Base-by-base conservation (phyloP, 2,888 invertebrate genomes). In the Polydesmus complanatus region DNA sequence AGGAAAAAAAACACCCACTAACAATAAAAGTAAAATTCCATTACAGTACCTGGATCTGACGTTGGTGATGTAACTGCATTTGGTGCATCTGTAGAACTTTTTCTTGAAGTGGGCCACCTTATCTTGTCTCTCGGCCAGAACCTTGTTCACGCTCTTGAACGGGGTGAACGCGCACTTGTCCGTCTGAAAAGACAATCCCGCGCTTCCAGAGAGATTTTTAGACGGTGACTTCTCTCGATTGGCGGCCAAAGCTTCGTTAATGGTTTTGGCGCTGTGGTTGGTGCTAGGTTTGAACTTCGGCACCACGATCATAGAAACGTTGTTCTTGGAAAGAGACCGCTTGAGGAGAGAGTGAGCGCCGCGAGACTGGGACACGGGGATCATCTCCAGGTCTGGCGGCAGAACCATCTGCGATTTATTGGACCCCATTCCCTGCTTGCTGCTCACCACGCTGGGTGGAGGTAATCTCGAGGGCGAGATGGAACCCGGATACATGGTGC, bases 31-130 rank as follows among this genome's bases (percentile, higher is more conserved):
- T n/a, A n/a, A n/a, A n/a, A n/a, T n/a, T n/a, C n/a, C n/a, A n/a
- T n/a, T n/a, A n/a, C n/a, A n/a, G n/a, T 37, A 37, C 62, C 91
- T 81, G 58, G 89, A 86, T 71, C 86, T 85, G 70, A 92, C 87
- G 74, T 90, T 88, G 1, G 93, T 94, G 66, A 87, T 87, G 74
- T 93, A 95, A 68, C 85, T 85, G 76, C 94, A 94, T 76, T 90
- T 87, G 67, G 82, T 81, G 74, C 94, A 94, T n/a, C 87, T 83
- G 75, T 87, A 90, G 74, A 88, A 80, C 68, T 80, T 81, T 78
- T 78, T 83, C 79, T 86, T 88, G 67, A 85, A 80, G 75, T 90
- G 91, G 68, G 84, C 82, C 49, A 83, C 80, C 65, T 82, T 80
- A 70, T 87, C 86, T 73, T 87, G 88, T 58, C 80, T 79, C 19